Percentiles rank a stretch among this genome's conserved stretches.
phyloP scores from a whole-genome alignment of 2,113 vertebrate species.

The Hippocampus mohnikei region DNA sequence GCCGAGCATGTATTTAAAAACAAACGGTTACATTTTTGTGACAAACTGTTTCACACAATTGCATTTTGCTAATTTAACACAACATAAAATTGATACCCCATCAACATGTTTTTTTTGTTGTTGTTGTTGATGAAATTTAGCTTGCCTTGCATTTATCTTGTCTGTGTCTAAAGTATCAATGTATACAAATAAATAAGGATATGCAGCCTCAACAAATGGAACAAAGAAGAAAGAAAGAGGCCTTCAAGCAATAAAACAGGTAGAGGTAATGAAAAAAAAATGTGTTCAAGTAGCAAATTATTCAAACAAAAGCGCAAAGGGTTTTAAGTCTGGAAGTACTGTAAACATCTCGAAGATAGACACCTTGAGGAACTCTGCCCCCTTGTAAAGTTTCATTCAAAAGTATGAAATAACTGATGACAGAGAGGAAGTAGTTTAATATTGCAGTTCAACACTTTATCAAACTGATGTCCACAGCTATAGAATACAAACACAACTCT shows the following conservation, averaged over 20 bases:
- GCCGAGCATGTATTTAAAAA: neutral
- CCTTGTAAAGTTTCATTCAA: too few species aligned
- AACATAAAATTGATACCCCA: neutral
- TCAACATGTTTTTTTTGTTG: neutral
- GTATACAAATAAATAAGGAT: neutral
- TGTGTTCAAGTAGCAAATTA: neutral
- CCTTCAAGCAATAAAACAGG: neutral
- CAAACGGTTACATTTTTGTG: too few species aligned
- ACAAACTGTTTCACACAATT: too few species aligned
- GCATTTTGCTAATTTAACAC: too few species aligned
- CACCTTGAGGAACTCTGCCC: too few species aligned
- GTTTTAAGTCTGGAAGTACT: too few species aligned
- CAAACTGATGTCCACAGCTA: constrained; percentile 1
- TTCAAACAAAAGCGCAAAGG: neutral
- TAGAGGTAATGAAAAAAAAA: neutral
- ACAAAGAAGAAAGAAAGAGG: neutral
- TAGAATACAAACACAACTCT: neutral
- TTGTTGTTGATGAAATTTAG: neutral
- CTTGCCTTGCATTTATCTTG: neutral
- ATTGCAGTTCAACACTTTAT: too few species aligned
- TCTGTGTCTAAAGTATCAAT: neutral
- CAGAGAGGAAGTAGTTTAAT: too few species aligned
- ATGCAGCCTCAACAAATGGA: neutral
- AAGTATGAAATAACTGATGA: too few species aligned
- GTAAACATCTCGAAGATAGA: too few species aligned